Evolutionary conservation across 2,113 vertebrate genomes (phyloP), one percentile per base, ranked within the genome.

Genomic region (Pandion haliaetus): DNA sequence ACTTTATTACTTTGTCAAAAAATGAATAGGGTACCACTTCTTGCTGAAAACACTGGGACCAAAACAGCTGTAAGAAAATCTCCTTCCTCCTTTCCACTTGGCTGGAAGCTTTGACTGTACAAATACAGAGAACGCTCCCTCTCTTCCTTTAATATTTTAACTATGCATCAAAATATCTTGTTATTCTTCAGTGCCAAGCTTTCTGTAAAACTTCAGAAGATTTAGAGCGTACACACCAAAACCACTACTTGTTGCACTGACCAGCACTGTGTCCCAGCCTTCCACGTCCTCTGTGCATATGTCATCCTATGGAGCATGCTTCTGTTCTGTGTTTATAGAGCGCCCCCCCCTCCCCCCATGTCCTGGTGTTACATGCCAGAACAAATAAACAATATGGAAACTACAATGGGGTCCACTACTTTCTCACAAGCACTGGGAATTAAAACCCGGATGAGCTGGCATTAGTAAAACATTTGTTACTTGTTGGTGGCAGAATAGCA

Each of bases 301-400:
- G 16, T 10, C 6, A 4, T 73, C 18, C 55, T 34, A 8, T 12
- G 21, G 10, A 81, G 1, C 1, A 1, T 8, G 7, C 32, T 86
- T 72, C 44, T 80, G 6, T 23, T 38, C 45, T 40, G 17, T 55
- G 8, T 29, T 65, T 79, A 44, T 14, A 20, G 25, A 52, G 25
- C 2, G 32, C 1, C 5, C 32, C 4, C 4, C 4, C 29, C 5
- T 3, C 25, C 3, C 5, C 4, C 42, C 47, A 17, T 14, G 4
- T 5, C 12, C 18, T 57, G 25, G 1, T 7, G 14, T 45, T 13
- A 14, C 20, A 3, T 11, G 16, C 17, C 55, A 49, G 32, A 62
- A 88, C 2, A 70, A 61, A 90, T 45, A 57, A 70, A 73, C 45
- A 45, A 28, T 26, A 66, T 7, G 14, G 15, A 61, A 91, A 44